Evolutionary conservation across 1,140 invertebrate genomes (phyloP), one percentile per base, ranked within the genome.

Genomic region (Bombus haemorrhoidalis): DNA sequence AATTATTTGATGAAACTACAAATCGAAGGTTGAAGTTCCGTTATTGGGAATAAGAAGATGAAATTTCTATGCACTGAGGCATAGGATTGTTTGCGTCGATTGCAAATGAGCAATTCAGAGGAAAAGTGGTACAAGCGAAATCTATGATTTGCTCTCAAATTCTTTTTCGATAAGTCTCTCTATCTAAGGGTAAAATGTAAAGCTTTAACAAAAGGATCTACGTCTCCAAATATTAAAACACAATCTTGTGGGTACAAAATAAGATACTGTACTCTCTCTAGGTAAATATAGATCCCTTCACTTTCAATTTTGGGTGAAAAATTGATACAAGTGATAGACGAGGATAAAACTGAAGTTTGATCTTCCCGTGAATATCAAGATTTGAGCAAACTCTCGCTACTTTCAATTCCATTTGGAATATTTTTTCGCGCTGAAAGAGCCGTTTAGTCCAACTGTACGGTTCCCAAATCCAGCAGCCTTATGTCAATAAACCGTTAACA

Each of bases 401-500:
- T 66, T 43, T 37, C 34, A 22, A 0, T 32, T 18, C 41, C 28
- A 13, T 15, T 68, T 43, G 22, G 25, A 57, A 64, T 18, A 74
- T 10, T 15, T 39, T 1, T 59, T 34, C 10, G 9, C 43, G 13
- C 4, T 6, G 74, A 12, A 76, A 5, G 9, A 66, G 28, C n/a
- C 15, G 41, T 1, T 22, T 25, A 34, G 22, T 28, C 22, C 25
- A 41, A 22, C 2, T 22, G 57, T 43, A 22, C 59, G 15, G 25
- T n/a, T 6, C 43, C 74, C 25, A 43, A 68, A 73, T 43, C 74
- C 80, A 57, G 34, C 28, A 74, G 32, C 32, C 41, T 66, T 80
- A 1, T 59, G 53, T 66, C 62, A 68, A 76, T 76, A 76, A 83
- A 76, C 43, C 28, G 74, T 77, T 79, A 80, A 79, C 68, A 79